Evolutionary conservation across 2,888 invertebrate species (phyloP).

Genomic region (Epistrophe grossulariae): DNA sequence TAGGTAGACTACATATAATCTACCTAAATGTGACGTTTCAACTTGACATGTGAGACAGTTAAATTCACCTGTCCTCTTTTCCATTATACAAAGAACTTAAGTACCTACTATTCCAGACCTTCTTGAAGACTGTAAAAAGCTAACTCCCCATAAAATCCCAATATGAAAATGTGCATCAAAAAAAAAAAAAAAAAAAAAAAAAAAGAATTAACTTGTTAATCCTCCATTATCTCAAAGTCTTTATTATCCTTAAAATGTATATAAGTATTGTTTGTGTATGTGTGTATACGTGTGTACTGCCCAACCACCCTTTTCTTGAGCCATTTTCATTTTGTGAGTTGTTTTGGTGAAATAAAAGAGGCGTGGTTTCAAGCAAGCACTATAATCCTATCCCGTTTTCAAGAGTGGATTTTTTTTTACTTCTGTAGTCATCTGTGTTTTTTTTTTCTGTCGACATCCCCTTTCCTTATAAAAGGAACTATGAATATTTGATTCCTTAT

Average conservation of each 20-base stretch:
- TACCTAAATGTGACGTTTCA: slow-evolving; percentile 33
- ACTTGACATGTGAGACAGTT: slow-evolving; percentile 56
- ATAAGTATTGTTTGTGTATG: background rate
- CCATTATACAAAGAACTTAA: slow-evolving; percentile 48
- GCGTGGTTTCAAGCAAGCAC: slow-evolving; percentile 61
- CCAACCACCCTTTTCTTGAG: slow-evolving; percentile 72
- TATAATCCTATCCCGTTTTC: slow-evolving; percentile 44
- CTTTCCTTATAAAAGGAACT: slow-evolving; percentile 44
- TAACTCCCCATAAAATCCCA: slow-evolving; percentile 35
- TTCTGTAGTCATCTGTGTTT: background rate
- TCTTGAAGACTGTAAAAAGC: slow-evolving; percentile 42
- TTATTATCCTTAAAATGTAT: slow-evolving; percentile 14
- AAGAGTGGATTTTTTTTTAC: slow-evolving; percentile 26
- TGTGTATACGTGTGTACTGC: slow-evolving; percentile 9
- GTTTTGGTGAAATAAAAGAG: slow-evolving; percentile 49
- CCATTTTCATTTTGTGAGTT: slow-evolving; percentile 65
- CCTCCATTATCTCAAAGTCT: slow-evolving; percentile 41
- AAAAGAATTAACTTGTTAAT: slow-evolving; percentile 55
- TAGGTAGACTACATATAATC: background rate
- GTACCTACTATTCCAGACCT: slow-evolving; percentile 40
- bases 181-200: slow-evolving; percentile 6
- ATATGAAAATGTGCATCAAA: slow-evolving; percentile 41
- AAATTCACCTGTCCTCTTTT: slow-evolving; percentile 57
- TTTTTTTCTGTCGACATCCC: slow-evolving; percentile 9
- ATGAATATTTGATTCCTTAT: slow-evolving; percentile 74